Base-by-base conservation (phyloP, 2,113 vertebrate species). In the Myotis lucifugus region DNA sequence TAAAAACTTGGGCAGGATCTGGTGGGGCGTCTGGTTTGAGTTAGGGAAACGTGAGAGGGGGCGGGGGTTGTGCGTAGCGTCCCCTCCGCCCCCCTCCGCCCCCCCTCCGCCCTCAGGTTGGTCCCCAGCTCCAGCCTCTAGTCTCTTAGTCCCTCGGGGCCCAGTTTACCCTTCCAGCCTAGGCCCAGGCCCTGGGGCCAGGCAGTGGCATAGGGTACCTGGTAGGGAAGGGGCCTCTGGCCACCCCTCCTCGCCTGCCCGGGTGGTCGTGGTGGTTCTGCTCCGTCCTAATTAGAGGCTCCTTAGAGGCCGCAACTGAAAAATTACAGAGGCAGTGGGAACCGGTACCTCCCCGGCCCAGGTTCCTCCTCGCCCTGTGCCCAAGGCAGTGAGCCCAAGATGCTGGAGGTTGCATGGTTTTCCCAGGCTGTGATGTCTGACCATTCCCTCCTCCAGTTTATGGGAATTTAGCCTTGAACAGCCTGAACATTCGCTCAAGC, bases 11-110 rank as follows among this genome's bases (percentile, higher is more conserved):
- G 61, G 92, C 90, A 69, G 48, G 25, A 74, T 85, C 89, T 92
- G 67, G 79, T 69, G 25, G 91, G 91, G 56, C 67, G 95, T 97
- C 97, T 97, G 97, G 97, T 97, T 97, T 96, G 85, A 97, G 95
- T 97, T 97, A 97, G 88, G 73, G 54, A 88, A 97, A 95, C 90
- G 73, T 95, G 97, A 97, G 92, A 48, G 74, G 48, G 17, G 11
- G 50, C 4, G 25, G 27, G 76, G 96, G 96, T 18, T 54, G 95
- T 52, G 42, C 79, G 7, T 32, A 78, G 66, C 66, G 12, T 83
- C 91, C 85, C 91, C 97, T 79, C 95, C 90, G 29, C 89, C 96
- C 46, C 34, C 1, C 56, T 73, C 81, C 3, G 17, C n/a, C 15
- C 82, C 94, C 84, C 74, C 84, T 59, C 59, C 0, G 42, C 64